Conservation (phyloP, 2,888 invertebrate species). For the Conistra vaccinii region DNA sequence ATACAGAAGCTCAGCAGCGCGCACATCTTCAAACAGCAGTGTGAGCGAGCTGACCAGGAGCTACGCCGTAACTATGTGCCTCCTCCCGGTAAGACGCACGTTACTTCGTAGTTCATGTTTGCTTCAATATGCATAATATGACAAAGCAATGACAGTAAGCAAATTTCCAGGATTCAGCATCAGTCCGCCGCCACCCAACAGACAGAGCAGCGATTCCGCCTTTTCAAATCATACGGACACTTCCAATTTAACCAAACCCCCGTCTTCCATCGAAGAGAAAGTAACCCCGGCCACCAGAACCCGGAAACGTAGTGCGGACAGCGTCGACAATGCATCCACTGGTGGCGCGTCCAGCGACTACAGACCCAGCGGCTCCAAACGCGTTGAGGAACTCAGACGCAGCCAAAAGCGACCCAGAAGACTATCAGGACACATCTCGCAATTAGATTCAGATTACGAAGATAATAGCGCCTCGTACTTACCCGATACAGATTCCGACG, state of each 20-base stretch:
- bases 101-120: background rate
- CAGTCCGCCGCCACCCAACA: conserved; percentile 81
- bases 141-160: conserved; percentile 15
- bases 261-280: conserved; percentile 77
- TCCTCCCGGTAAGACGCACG: conserved; percentile 77
- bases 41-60: conserved; percentile 87
- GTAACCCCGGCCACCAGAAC: conserved; percentile 72
- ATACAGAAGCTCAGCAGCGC: conserved; percentile 88
- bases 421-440: conserved; percentile 68
- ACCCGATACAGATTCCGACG: conserved; percentile 85
- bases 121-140: background rate
- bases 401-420: conserved; percentile 77
- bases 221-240: conserved; percentile 86
- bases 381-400: conserved; percentile 81
- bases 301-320: conserved; percentile 84
- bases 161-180: conserved; percentile 80
- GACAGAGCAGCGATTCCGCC: conserved; percentile 88
- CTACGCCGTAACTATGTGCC: conserved; percentile 87
- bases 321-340: conserved; percentile 78
- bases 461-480: conserved; percentile 80
- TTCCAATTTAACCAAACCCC: conserved; percentile 79
- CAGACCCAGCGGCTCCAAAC: conserved; percentile 78
- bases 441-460: conserved; percentile 83
- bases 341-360: conserved; percentile 80
- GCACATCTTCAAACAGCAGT: conserved; percentile 89